These are phyloP conservation scores for Otocyon megalotis DNA, from an alignment of 2,113 vertebrate genomes.

Conservation along the genomic window DNA sequence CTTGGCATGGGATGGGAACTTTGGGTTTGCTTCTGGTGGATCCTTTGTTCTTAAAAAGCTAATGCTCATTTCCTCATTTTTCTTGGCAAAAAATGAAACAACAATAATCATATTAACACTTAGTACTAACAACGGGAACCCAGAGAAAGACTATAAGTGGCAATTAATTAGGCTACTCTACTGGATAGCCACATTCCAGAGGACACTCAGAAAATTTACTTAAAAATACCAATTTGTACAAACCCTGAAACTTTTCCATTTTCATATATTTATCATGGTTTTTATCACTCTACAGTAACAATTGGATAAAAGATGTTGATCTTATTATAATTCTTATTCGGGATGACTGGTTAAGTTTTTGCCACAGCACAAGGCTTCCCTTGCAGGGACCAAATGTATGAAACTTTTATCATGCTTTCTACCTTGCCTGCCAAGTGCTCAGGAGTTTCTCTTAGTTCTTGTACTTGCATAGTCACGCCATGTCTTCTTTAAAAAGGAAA, in stretches of 20 bases:
- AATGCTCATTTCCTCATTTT: conserved; percentile 72
- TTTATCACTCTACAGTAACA: conserved; percentile 69
- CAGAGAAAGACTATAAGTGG: conserved; percentile 59
- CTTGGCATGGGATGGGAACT: conserved; percentile 41
- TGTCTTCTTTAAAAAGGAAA: conserved; percentile 65
- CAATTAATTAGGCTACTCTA: conserved; percentile 56
- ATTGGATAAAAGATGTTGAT: conserved; percentile 25
- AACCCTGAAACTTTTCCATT: conserved; percentile 59
- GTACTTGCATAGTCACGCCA: conserved; percentile 77
- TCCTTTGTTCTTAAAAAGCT: conserved; percentile 71
- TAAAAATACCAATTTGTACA: not conserved
- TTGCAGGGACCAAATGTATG: conserved; percentile 53
- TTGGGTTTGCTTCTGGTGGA: conserved; percentile 53
- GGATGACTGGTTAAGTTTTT: conserved; percentile 55
- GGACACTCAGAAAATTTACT: not conserved
- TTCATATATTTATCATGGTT: conserved; percentile 58
- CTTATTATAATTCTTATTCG: conserved; percentile 45
- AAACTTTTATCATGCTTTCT: conserved; percentile 58
- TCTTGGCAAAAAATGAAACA: conserved; percentile 77
- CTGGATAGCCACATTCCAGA: not conserved
- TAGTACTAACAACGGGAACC: conserved; percentile 65
- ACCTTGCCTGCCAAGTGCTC: conserved; percentile 72
- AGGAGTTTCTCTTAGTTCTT: conserved; percentile 64
- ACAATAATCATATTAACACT: conserved; percentile 56
- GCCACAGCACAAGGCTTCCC: conserved; percentile 64